Evolutionary conservation across 2,888 invertebrate species (phyloP), one percentile per base, ranked within the genome.

Genomic region (Yponomeuta malinellus): DNA sequence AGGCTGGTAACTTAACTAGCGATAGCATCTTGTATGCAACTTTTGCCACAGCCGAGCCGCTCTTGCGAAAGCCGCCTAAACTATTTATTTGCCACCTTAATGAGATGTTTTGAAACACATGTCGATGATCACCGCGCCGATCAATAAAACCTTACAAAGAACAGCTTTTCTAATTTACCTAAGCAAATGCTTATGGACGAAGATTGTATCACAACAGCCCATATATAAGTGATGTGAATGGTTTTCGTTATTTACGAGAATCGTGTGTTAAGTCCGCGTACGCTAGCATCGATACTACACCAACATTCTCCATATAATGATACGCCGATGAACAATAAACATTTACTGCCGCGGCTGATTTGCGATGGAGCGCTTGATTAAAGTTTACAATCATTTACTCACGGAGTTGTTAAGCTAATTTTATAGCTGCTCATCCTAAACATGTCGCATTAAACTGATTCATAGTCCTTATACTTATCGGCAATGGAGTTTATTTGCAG

Each of bases 21-120:
- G 71, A 48, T 71, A 71, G 59, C 66, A 71, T 71, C 66, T 63
- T 70, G 63, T 63, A 69, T 15, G 48, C 52, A 43, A 68, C 69
- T 67, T 10, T 29, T 52, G 68, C 52, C 23, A 48, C 33, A 29
- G 23, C 48, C 67, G n/a, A 12, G 29, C 65, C 29, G 65, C 65
- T 65, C 65, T 67, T 37, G 67, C 37, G 9, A 67, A 33, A 67
- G 64, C 67, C 43, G 5, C 37, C 15, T 43, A 33, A 9, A 67
- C 43, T 43, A 33, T 67, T 67, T 15, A 12, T n/a, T 43, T 33
- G 15, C 29, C 6, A 31, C 65, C 65, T 65, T 65, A 65, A 65
- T 65, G 33, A 23, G 33, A 65, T 33, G 65, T 65, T 29, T 65
- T 33, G 65, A 65, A 65, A 65, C 65, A 65, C 65, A 10, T 64